These are phyloP conservation scores for Troglohyphantes excavatus DNA, from an alignment of 2,888 invertebrate genomes.

Conservation along the genomic window DNA sequence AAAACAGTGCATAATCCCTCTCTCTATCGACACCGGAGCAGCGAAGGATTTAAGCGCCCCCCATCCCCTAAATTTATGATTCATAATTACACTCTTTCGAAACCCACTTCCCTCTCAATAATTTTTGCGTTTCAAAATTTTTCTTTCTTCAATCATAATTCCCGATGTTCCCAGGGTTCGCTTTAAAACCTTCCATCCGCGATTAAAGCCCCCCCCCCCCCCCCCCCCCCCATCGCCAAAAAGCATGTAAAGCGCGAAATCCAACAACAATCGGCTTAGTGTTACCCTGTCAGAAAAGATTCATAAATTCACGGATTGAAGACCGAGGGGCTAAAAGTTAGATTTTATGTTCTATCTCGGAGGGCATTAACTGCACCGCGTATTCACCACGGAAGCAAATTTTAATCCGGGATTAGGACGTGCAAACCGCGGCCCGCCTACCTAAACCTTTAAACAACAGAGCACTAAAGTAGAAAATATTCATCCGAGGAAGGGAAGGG, in stretches of 20 bases:
- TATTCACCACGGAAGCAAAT: slow-evolving; percentile 64
- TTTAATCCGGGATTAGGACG: slow-evolving; percentile 73
- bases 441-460: slow-evolving; percentile 72
- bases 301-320: slow-evolving; percentile 75
- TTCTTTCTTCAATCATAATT: slow-evolving; percentile 51
- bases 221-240: background rate
- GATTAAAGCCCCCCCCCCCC: background rate
- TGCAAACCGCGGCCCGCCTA: slow-evolving; percentile 43
- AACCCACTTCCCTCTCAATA: slow-evolving; percentile 39
- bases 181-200: slow-evolving; percentile 2
- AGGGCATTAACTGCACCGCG: slow-evolving; percentile 59
- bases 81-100: slow-evolving; percentile 55
- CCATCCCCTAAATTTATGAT: background rate
- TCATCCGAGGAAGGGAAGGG: slow-evolving; percentile 42
- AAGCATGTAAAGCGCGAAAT: slow-evolving; percentile 39
- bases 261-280: slow-evolving; percentile 70
- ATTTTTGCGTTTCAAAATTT: slow-evolving; percentile 53
- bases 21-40: background rate
- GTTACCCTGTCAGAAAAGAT: slow-evolving; percentile 63
- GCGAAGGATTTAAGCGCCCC: background rate
- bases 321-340: slow-evolving; percentile 42
- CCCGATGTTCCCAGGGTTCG: slow-evolving; percentile 4
- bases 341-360: slow-evolving; percentile 70
- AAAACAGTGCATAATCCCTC: background rate
- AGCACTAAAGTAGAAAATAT: slow-evolving; percentile 68